A percentile compares a stretch with the other conserved stretches of the same genome.
These are phyloP conservation scores for Leucopternis melanops DNA, from an alignment of 2,113 vertebrate species.

Conservation along the genomic window DNA sequence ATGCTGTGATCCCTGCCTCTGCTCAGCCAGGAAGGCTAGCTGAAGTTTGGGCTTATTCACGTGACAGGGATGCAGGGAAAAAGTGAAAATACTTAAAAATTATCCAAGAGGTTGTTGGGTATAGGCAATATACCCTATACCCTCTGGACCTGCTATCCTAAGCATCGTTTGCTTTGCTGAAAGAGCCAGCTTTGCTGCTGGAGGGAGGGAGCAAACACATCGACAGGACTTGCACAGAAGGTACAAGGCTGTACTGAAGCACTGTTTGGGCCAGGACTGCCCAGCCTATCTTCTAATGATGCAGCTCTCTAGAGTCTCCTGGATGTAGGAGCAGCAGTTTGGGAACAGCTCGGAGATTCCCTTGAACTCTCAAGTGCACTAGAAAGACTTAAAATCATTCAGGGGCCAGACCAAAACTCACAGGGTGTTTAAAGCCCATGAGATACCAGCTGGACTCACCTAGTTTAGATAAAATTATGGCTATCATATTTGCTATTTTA, in stretches of 20 bases:
- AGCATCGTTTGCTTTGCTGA: background rate
- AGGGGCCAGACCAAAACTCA: background rate
- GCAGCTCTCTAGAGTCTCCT: background rate
- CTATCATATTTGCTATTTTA: background rate
- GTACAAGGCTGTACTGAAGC: background rate
- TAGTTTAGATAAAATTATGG: background rate
- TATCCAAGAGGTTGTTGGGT: background rate
- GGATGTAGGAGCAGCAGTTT: background rate
- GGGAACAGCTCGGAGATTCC: background rate
- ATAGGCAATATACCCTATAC: background rate
- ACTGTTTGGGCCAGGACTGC: background rate
- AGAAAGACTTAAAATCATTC: background rate
- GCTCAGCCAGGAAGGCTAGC: background rate
- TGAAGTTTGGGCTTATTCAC: background rate
- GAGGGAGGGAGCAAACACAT: background rate
- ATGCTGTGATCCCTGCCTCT: background rate
- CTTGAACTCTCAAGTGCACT: background rate
- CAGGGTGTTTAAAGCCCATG: background rate
- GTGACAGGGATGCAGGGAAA: background rate
- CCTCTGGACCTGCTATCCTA: background rate
- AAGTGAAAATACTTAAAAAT: background rate
- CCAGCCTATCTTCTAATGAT: background rate
- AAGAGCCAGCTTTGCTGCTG: background rate
- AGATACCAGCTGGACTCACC: background rate
- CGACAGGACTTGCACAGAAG: background rate